These are phyloP conservation scores for Linnaemya vulpina DNA, from an alignment of 2,888 invertebrate species.

Conservation along the genomic window DNA sequence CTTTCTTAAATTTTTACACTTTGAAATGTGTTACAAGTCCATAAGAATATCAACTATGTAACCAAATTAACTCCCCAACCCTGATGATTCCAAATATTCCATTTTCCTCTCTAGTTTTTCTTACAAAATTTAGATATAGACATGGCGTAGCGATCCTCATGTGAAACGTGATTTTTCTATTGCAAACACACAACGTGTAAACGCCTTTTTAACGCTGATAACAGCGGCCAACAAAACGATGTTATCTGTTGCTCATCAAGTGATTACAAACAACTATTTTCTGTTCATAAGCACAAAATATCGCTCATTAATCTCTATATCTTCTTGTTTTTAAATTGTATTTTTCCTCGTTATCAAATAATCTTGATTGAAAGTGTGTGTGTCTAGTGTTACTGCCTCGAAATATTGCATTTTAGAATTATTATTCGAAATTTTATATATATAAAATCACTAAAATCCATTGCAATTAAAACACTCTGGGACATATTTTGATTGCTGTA, in stretches of 20 bases:
- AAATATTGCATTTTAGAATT: slow-evolving; percentile 18
- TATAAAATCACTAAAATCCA: slow-evolving; percentile 71
- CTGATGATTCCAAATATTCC: too few species aligned
- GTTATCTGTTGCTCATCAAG: slow-evolving; percentile 41
- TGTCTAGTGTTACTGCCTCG: neutral
- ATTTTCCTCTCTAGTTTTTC: too few species aligned
- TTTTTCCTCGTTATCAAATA: slow-evolving; percentile 20
- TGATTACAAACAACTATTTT: slow-evolving; percentile 53
- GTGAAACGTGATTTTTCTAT: too few species aligned
- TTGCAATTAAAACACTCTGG: slow-evolving; percentile 19
- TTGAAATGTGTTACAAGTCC: too few species aligned
- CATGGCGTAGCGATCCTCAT: neutral
- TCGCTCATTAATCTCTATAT: slow-evolving; percentile 49
- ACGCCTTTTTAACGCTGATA: slow-evolving; percentile 5
- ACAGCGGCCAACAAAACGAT: slow-evolving; percentile 18
- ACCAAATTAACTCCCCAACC: too few species aligned
- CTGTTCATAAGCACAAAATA: slow-evolving; percentile 15
- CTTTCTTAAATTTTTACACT: too few species aligned
- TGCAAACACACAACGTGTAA: neutral
- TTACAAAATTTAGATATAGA: too few species aligned
- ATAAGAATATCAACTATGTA: too few species aligned
- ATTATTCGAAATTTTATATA: slow-evolving; percentile 51
- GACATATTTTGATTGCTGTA: neutral
- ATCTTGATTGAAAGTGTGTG: neutral
- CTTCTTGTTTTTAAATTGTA: slow-evolving; percentile 21